Base-by-base conservation (phyloP, 2,113 vertebrate species). In the Sialia sialis region DNA sequence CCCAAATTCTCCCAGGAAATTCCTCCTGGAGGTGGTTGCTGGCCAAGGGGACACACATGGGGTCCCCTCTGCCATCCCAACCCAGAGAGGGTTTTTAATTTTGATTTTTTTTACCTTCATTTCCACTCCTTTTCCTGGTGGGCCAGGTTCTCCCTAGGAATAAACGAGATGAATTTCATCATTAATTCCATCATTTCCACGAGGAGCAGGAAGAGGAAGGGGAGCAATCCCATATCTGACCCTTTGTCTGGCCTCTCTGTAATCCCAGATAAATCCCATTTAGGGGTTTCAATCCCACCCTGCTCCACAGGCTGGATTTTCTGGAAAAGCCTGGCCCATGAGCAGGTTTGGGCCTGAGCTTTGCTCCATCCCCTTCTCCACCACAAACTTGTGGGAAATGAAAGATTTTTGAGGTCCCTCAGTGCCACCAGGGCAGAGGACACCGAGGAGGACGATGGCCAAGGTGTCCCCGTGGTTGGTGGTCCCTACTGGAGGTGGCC, bases 81-180 rank as follows among this genome's bases (percentile, higher is more conserved):
- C 7, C n/a, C 39, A 12, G 20, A 3, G 14, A 15, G 11, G 13
- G 30, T 13, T 9, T 29, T 10, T 12, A 43, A 10, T 41, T 82
- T 55, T 39, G 11, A 26, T 52, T 74, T 14, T 14, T 19, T 59
- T 97, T 97, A 97, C 97, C 97, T 97, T 39, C 70, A 97, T 97
- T 63, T 96, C 96, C 43, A 97, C 49, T 49, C 48, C 94, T 95
- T 76, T 97, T 52, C 95, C 95, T 49, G 96, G 91, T 20, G 87
- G 92, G 52, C 96, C 97, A 0, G 96, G 95, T 8, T 97, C 97
- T 59, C 97, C 96, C 97, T 97, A 85, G 70, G 81, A 84, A 87
- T 3, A 38, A 91, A 95, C 4, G 32, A 94, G 72, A 92, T 41
- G 8, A 66, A 21, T 5, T n/a, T n/a, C n/a, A n/a, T 58, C 16